A percentile compares a stretch with the other conserved stretches of the same genome.
Evolutionary conservation across 2,888 invertebrate genomes (phyloP).

Genomic region (Galerucella pusilla): DNA sequence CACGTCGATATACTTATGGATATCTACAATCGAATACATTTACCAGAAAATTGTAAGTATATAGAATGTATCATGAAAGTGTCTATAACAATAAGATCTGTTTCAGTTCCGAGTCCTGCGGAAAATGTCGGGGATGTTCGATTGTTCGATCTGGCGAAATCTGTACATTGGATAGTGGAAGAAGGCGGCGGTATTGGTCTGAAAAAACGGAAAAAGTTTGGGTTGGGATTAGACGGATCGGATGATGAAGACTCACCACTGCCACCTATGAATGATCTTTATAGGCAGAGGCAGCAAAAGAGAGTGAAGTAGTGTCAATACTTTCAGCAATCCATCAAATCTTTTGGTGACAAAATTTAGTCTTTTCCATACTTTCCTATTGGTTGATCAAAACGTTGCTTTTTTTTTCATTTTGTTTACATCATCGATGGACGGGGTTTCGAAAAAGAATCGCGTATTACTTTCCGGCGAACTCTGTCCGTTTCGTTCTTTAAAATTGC

Average conservation of each 20-base stretch:
- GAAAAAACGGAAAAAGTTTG: constrained; percentile 63
- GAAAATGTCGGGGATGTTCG: constrained; percentile 85
- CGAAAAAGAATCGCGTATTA: too few relatives aligned
- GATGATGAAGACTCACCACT: constrained; percentile 86
- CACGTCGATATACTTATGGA: constrained; percentile 90
- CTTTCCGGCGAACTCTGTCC: too few relatives aligned
- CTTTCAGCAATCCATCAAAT: neutral
- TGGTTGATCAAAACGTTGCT: too few relatives aligned
- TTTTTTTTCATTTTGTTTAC: too few relatives aligned
- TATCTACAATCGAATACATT: constrained; percentile 85
- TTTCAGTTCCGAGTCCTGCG: constrained; percentile 76
- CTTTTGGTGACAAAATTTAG: neutral
- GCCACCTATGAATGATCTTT: constrained; percentile 93
- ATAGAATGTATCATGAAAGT: neutral
- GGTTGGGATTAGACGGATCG: constrained; percentile 81
- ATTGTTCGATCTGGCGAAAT: constrained; percentile 88
- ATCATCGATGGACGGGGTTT: too few relatives aligned
- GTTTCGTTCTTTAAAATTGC: too few relatives aligned
- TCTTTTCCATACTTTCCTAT: neutral
- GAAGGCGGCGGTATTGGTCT: constrained; percentile 75
- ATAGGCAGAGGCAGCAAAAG: constrained; percentile 92
- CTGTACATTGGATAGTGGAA: constrained; percentile 86
- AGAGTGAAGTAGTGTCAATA: constrained; percentile 65
- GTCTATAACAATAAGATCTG: neutral
- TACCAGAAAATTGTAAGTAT: constrained; percentile 85